Evolutionary conservation across 2,113 vertebrate species (phyloP).

Genomic region (Sphyrna mokarran): DNA sequence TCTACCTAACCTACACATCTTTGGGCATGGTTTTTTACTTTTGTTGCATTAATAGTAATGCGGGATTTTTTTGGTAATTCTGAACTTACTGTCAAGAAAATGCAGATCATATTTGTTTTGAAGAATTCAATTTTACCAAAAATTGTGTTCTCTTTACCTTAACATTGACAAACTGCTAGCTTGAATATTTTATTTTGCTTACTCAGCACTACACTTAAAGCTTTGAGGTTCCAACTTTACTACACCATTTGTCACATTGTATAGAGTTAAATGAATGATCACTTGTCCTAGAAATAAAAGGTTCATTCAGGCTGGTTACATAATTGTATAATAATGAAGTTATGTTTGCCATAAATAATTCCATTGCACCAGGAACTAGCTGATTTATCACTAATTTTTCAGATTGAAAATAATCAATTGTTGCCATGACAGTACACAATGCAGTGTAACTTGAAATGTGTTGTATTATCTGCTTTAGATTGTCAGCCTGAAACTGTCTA

Average conservation of each 20-base stretch:
- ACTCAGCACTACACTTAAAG: neutral
- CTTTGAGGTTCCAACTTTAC: neutral
- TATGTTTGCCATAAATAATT: slow-evolving; percentile 4
- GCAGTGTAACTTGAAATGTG: neutral
- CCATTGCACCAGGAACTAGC: neutral
- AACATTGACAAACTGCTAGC: neutral
- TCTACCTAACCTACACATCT: no score
- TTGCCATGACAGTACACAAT: slow-evolving; percentile 8
- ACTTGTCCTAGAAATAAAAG: neutral
- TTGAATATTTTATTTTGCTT: neutral
- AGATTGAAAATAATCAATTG: neutral
- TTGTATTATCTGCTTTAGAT: neutral
- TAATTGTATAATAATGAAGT: neutral
- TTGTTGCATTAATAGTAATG: neutral
- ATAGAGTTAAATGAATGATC: neutral
- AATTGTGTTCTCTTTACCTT: no score
- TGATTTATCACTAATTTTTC: neutral
- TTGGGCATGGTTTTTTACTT: neutral
- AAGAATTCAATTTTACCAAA: neutral
- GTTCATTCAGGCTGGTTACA: neutral
- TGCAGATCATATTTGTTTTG: neutral
- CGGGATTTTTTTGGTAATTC: neutral
- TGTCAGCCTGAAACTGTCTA: neutral
- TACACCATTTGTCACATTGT: neutral
- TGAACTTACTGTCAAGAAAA: neutral